Conservation (phyloP, 2,888 invertebrate species). For the Volucella bombylans region DNA sequence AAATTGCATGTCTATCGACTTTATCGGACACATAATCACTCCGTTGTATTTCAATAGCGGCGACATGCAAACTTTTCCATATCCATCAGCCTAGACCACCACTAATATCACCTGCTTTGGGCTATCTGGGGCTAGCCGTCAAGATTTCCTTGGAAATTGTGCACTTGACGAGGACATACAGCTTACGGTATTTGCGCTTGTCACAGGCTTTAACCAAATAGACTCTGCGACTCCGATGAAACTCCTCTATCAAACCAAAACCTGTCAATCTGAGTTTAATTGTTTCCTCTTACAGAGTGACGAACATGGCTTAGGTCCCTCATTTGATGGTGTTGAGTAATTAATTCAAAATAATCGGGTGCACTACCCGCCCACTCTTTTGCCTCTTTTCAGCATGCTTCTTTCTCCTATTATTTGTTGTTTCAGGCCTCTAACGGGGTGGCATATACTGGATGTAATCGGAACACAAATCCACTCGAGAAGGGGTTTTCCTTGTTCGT, state of each 20-base stretch:
- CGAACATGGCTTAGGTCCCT: conserved; percentile 49
- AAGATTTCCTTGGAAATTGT: no score
- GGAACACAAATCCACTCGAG: conserved; percentile 48
- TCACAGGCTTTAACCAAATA: background rate
- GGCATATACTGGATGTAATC: background rate
- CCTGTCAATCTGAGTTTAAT: conserved; percentile 70
- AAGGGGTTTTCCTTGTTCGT: conserved; percentile 58
- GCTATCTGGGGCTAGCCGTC: no score
- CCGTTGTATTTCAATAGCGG: conserved; percentile 65
- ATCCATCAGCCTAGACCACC: background rate
- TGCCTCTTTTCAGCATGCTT: no score
- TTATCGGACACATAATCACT: conserved; percentile 66
- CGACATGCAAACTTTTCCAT: conserved; percentile 63
- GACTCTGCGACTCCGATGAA: conserved; percentile 33
- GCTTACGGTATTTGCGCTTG: background rate
- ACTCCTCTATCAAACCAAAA: conserved; percentile 46
- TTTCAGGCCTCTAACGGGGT: background rate
- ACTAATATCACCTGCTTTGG: no score
- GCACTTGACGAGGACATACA: no score
- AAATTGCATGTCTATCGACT: conserved; percentile 73
- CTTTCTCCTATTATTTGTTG: no score
- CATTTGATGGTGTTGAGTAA: conserved; percentile 71
- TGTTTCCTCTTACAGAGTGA: conserved; percentile 69
- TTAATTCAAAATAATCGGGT: conserved; percentile 71
- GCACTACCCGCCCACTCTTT: conserved; percentile 13